A percentile compares a stretch with the other conserved stretches of the same genome.
Evolutionary conservation across 2,797 vertebrate species (phyloP).

Genomic region (Cephalopachus bancanus): DNA sequence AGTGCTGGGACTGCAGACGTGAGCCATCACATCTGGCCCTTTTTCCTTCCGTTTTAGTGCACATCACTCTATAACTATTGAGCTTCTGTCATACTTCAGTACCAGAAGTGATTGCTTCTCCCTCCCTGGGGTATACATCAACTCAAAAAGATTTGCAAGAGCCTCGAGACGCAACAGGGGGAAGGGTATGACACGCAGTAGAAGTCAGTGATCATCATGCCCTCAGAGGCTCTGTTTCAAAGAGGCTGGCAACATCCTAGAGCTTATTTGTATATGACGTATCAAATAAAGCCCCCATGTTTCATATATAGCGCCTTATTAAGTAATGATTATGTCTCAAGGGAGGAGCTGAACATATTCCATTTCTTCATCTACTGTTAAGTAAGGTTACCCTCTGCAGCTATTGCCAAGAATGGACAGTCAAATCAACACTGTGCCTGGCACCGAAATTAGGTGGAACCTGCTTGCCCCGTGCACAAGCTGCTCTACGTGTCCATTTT

Average conservation of each 20-base stretch:
- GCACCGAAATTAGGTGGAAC: conserved; percentile 21
- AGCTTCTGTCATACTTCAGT: not conserved
- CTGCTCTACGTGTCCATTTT: conserved; percentile 45
- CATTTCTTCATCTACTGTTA: not conserved
- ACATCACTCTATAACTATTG: not conserved
- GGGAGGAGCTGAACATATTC: conserved; percentile 29
- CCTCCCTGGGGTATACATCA: not conserved
- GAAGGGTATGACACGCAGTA: not conserved
- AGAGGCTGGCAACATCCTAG: not conserved
- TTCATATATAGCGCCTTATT: not conserved
- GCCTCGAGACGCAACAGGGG: not conserved
- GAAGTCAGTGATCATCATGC: not conserved
- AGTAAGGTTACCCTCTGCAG: not conserved
- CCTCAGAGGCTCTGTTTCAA: not conserved
- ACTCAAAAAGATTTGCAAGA: not conserved
- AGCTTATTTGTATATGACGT: not conserved
- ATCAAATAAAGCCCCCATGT: conserved; percentile 11
- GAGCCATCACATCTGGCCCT: no score
- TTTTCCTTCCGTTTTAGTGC: not conserved
- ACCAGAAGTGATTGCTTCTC: not conserved
- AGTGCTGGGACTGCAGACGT: no score
- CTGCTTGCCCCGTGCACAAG: not conserved
- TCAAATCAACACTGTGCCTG: not conserved
- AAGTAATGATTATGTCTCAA: conserved; percentile 46
- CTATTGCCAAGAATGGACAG: not conserved